Base-by-base conservation (phyloP, 2,888 invertebrate species). In the Ecdyonurus torrentis region DNA sequence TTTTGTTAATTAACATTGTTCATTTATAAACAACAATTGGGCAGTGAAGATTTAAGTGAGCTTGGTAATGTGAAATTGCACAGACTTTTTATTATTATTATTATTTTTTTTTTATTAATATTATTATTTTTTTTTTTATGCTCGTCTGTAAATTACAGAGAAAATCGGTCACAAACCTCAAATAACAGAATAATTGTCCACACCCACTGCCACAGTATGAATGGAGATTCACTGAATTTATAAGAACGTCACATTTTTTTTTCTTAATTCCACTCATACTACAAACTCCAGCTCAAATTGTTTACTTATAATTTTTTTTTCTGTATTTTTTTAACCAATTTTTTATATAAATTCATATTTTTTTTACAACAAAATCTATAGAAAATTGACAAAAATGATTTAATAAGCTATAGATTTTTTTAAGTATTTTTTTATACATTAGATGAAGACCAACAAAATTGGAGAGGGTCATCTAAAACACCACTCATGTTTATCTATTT, bases 1-100 rank as follows among this genome's bases (percentile, higher is more conserved):
- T 65, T 64, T 63, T 62, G 59, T 64, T 64, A 60, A 63, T 64
- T 66, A 66, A 66, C 64, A 64, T 66, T 63, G 63, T 64, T 63
- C 62, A 63, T 66, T 64, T 66, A 65, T 66, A 66, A 66, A 66
- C 66, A 66, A 66, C 66, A 65, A 66, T 66, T 66, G 66, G 66
- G 66, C 66, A 66, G 66, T 66, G 66, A 66, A 66, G 66, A 66
- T 64, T 61, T 61, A 66, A 66, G 64, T 66, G 66, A 66, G 66
- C 66, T 66, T 65, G 63, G 61, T 65, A 61, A 64, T 63, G 63
- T 64, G 62, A 65, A 65, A 65, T 64, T 61, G 52, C 59, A 24
- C 62, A 61, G 64, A 64, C 63, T 64, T 60, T 63, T 63, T 37
- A 5, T 37, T 37, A 5, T 10, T 37, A 55, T 63, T 64, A 52